phyloP scores from a whole-genome alignment of 2,888 invertebrate genomes.

The Prenolepis imparis region DNA sequence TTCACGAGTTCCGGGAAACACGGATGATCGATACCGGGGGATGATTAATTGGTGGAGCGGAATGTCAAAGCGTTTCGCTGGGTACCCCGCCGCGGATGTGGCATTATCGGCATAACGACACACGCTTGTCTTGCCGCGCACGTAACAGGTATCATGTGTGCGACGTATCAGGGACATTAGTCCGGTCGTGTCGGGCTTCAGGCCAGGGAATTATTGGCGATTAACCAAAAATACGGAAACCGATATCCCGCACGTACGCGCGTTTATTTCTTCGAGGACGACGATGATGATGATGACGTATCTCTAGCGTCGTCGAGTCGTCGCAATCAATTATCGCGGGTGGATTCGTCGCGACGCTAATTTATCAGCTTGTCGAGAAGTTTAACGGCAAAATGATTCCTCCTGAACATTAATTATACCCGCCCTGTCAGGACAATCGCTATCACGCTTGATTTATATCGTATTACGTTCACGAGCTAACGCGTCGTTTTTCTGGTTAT shows the following conservation, averaged over 20 bases:
- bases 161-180: slow-evolving; percentile 69
- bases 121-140: slow-evolving; percentile 36
- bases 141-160: slow-evolving; percentile 62
- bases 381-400: slow-evolving; percentile 50
- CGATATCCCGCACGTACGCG: slow-evolving; percentile 57
- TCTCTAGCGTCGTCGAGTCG: not conserved
- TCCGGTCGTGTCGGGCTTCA: slow-evolving; percentile 37
- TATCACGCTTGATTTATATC: slow-evolving; percentile 47
- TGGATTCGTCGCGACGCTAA: slow-evolving; percentile 32
- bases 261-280: slow-evolving; percentile 30
- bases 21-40: slow-evolving; percentile 15
- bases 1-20: not conserved
- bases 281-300: not conserved
- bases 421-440: slow-evolving; percentile 26
- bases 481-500: not conserved
- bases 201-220: slow-evolving; percentile 71
- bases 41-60: slow-evolving; percentile 25
- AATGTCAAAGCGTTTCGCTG: slow-evolving; percentile 22
- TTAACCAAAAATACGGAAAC: slow-evolving; percentile 71
- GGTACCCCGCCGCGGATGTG: not conserved
- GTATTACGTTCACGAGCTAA: not conserved
- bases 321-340: slow-evolving; percentile 43
- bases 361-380: slow-evolving; percentile 53
- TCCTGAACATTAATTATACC: slow-evolving; percentile 51
- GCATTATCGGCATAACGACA: slow-evolving; percentile 30